Conservation (phyloP, 2,797 vertebrate species). For the Falco peregrinus region DNA sequence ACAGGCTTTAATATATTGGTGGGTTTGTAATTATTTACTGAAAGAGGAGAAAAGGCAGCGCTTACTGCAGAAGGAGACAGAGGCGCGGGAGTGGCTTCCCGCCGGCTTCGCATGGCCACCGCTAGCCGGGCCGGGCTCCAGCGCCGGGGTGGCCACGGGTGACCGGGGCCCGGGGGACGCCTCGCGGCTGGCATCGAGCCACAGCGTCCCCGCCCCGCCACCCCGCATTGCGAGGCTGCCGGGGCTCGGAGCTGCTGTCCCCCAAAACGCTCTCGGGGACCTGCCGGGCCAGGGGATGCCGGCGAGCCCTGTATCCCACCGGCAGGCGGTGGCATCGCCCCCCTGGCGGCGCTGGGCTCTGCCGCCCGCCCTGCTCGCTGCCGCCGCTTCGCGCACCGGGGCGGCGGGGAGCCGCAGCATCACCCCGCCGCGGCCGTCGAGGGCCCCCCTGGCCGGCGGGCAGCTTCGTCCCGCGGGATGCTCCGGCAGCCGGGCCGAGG, state of each 20-base stretch:
- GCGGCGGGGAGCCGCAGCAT: no score
- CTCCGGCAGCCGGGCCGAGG: no score
- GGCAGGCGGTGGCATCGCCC: no score
- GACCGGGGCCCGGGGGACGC: background rate
- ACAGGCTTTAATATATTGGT: background rate
- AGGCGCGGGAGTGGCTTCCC: background rate
- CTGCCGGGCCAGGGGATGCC: background rate
- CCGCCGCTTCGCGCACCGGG: no score
- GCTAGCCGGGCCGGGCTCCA: background rate
- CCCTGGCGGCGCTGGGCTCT: no score
- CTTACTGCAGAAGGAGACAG: background rate
- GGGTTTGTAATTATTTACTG: constrained; percentile 10
- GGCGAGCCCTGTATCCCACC: no score
- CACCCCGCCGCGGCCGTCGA: no score
- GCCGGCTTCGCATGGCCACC: fast-evolving
- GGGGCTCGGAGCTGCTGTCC: fast-evolving
- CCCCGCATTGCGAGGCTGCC: background rate
- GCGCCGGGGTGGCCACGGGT: background rate
- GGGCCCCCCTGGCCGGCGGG: no score
- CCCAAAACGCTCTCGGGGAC: background rate
- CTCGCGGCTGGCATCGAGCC: background rate
- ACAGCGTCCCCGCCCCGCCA: background rate
- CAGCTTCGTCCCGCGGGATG: no score
- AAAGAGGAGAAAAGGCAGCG: background rate
- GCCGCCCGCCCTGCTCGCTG: no score